Conservation (phyloP, 1,140 invertebrate genomes). For the Drosophila bipectinata region DNA sequence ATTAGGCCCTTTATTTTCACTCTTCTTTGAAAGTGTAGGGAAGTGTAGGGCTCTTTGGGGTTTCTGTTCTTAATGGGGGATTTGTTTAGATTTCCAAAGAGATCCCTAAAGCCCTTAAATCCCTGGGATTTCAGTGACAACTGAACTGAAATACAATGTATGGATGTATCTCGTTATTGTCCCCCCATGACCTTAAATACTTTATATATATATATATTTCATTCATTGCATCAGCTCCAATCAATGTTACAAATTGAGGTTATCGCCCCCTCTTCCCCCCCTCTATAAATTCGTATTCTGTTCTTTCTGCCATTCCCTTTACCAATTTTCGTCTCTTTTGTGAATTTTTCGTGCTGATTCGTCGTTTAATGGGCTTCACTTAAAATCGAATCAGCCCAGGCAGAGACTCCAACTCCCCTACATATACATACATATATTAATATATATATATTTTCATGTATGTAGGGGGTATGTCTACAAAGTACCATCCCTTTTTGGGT, state of each 20-base stretch:
- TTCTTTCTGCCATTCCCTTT: background rate
- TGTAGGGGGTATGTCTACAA: too few species aligned
- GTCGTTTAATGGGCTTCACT: slow-evolving; percentile 57
- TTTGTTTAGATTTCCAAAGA: too few species aligned
- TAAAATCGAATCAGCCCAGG: slow-evolving; percentile 44
- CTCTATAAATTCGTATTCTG: background rate
- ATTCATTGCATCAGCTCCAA: slow-evolving; percentile 52
- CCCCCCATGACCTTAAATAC: slow-evolving; percentile 2
- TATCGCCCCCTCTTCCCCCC: slow-evolving; percentile 5
- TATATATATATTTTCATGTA: too few species aligned
- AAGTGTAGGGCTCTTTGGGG: too few species aligned
- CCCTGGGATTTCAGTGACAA: too few species aligned
- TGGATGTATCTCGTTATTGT: too few species aligned
- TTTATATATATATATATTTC: slow-evolving; percentile 25
- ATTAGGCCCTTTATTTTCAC: too few species aligned
- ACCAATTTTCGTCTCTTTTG: slow-evolving; percentile 16
- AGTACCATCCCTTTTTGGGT: slow-evolving; percentile 16
- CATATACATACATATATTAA: background rate
- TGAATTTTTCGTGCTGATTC: slow-evolving; percentile 48
- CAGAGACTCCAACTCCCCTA: background rate
- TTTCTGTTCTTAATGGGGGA: too few species aligned
- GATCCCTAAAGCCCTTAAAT: too few species aligned
- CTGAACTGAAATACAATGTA: too few species aligned
- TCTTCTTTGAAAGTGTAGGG: too few species aligned
- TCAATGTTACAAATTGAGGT: slow-evolving; percentile 43